A percentile compares a stretch with the other conserved stretches of the same genome.
phyloP scores from a whole-genome alignment of 2,797 vertebrate genomes.

The Lutjanus campechanus region DNA sequence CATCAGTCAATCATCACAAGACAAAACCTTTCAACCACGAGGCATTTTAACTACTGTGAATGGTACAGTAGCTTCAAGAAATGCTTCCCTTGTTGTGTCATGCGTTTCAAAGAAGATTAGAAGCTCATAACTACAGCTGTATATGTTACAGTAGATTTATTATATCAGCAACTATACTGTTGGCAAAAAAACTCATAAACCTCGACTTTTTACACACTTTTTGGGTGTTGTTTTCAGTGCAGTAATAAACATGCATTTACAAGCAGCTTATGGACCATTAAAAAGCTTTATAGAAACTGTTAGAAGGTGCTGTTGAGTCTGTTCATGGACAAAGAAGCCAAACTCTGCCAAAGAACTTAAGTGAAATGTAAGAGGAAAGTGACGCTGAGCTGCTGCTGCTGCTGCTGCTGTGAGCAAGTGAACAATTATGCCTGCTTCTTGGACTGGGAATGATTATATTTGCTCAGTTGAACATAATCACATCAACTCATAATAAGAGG shows the following conservation, averaged over 20 bases:
- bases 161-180: background rate
- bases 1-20: slow-evolving; percentile 51
- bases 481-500: slow-evolving; percentile 75
- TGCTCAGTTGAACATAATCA: slow-evolving; percentile 81
- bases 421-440: slow-evolving; percentile 54
- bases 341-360: slow-evolving; percentile 31
- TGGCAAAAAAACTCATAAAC: slow-evolving; percentile 5
- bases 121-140: slow-evolving; percentile 24
- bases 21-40: slow-evolving; percentile 51
- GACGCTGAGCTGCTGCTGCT: slow-evolving; percentile 43
- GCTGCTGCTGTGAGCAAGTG: slow-evolving; percentile 58
- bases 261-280: slow-evolving; percentile 51
- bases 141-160: background rate
- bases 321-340: slow-evolving; percentile 19
- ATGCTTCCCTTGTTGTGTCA: slow-evolving; percentile 19
- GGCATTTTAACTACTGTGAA: slow-evolving; percentile 40
- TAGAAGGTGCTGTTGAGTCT: slow-evolving; percentile 7
- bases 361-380: slow-evolving; percentile 30
- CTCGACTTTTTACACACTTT: slow-evolving; percentile 12
- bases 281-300: slow-evolving; percentile 50
- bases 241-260: slow-evolving; percentile 57
- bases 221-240: slow-evolving; percentile 19
- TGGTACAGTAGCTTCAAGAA: slow-evolving; percentile 12
- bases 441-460: slow-evolving; percentile 54
- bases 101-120: slow-evolving; percentile 22